Conservation (phyloP, 2,888 invertebrate species). For the Zonitis immaculata region DNA sequence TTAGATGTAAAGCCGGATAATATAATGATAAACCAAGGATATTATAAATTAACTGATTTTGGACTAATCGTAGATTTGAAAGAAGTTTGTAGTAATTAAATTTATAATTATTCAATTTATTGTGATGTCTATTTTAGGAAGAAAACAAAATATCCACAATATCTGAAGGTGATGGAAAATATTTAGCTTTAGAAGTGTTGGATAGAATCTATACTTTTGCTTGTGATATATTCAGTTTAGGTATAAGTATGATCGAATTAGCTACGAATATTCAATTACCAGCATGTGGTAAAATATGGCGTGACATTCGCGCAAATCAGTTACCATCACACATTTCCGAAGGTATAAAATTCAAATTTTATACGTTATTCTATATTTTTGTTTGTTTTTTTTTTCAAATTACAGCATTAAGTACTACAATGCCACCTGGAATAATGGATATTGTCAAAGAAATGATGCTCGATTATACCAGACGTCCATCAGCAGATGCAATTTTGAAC, state of each 20-base stretch:
- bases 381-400: no score
- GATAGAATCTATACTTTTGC: slow-evolving; percentile 58
- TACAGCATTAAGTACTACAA: not conserved
- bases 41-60: slow-evolving; percentile 73
- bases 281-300: slow-evolving; percentile 64
- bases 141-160: slow-evolving; percentile 44
- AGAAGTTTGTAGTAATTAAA: slow-evolving; percentile 39
- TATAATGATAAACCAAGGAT: slow-evolving; percentile 61
- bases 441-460: slow-evolving; percentile 31
- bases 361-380: not conserved
- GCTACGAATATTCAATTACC: slow-evolving; percentile 68
- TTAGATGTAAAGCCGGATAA: slow-evolving; percentile 76
- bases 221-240: slow-evolving; percentile 72
- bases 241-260: slow-evolving; percentile 67
- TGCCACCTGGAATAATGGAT: slow-evolving; percentile 22
- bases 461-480: slow-evolving; percentile 26
- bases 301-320: slow-evolving; percentile 38
- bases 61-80: slow-evolving; percentile 64
- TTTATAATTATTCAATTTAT: slow-evolving; percentile 6
- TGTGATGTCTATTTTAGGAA: slow-evolving; percentile 46
- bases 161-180: slow-evolving; percentile 71
- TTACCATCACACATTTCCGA: slow-evolving; percentile 28
- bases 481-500: slow-evolving; percentile 28
- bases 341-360: slow-evolving; percentile 22
- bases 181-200: slow-evolving; percentile 69